These are phyloP conservation scores for Pyrgus malvae DNA, from an alignment of 2,888 invertebrate genomes.

Conservation along the genomic window DNA sequence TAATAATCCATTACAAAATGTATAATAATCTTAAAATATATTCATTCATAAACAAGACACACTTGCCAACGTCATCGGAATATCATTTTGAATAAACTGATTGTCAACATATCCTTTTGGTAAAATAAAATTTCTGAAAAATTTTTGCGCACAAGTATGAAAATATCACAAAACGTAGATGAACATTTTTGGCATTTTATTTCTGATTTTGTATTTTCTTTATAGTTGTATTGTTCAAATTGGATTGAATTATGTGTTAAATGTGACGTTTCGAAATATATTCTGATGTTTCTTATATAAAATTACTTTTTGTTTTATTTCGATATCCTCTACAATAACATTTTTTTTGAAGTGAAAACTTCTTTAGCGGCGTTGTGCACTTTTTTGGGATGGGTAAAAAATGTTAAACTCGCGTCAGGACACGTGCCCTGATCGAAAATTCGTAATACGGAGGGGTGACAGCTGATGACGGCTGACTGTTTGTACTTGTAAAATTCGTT, in stretches of 20 bases:
- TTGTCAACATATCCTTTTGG: slow-evolving; percentile 65
- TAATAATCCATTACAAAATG: slow-evolving; percentile 6
- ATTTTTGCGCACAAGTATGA: slow-evolving; percentile 61
- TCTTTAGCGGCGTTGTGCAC: no score
- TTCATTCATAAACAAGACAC: slow-evolving; percentile 9
- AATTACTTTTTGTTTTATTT: slow-evolving; percentile 27
- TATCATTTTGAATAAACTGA: slow-evolving; percentile 53
- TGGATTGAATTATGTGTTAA: slow-evolving; percentile 46
- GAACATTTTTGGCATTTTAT: slow-evolving; percentile 31
- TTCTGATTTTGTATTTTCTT: slow-evolving; percentile 24
- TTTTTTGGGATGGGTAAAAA: no score
- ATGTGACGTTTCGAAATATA: slow-evolving; percentile 76
- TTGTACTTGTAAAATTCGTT: no score
- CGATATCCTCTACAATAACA: background rate
- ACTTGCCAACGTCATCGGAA: slow-evolving; percentile 43
- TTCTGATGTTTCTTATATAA: slow-evolving; percentile 76
- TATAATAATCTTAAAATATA: slow-evolving; percentile 1
- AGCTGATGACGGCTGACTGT: no score
- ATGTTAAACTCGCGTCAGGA: no score
- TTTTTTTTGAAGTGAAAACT: no score
- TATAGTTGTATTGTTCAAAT: slow-evolving; percentile 19
- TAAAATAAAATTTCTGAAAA: slow-evolving; percentile 44
- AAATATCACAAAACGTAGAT: slow-evolving; percentile 34
- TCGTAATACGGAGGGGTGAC: no score
- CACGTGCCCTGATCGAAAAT: no score